These are phyloP conservation scores for Larimichthys crocea DNA, from an alignment of 2,113 vertebrate genomes.

Conservation along the genomic window DNA sequence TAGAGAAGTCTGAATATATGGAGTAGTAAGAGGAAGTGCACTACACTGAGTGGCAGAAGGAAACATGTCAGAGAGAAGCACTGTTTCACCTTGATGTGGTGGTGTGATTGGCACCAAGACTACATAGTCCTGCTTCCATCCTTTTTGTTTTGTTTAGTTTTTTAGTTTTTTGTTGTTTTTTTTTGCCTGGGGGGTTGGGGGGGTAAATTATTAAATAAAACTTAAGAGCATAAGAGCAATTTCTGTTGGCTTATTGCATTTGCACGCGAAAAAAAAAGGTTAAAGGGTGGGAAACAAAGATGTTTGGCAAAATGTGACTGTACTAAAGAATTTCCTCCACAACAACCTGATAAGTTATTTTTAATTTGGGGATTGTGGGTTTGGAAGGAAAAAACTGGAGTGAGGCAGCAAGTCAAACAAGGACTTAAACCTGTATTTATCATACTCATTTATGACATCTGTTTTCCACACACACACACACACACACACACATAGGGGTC, in stretches of 20 bases:
- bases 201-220: constrained; percentile 80
- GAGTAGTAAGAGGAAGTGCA: constrained; percentile 57
- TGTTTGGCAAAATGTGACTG: constrained; percentile 59
- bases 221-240: constrained; percentile 49
- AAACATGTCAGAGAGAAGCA: constrained; percentile 51
- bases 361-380: constrained; percentile 26
- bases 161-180: constrained; percentile 13
- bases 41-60: constrained; percentile 59
- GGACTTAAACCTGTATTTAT: constrained; percentile 61
- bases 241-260: constrained; percentile 82
- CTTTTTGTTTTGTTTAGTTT: constrained; percentile 35
- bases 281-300: constrained; percentile 38
- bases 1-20: constrained; percentile 40
- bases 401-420: constrained; percentile 51
- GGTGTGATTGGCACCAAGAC: constrained; percentile 55
- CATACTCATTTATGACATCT: constrained; percentile 30
- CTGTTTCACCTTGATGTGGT: constrained; percentile 64
- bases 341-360: constrained; percentile 40
- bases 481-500: constrained; percentile 24
- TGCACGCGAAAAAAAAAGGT: constrained; percentile 76
- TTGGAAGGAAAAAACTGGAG: constrained; percentile 24
- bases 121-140: constrained; percentile 69
- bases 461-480: constrained; percentile 42
- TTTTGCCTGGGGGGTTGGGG: constrained; percentile 26
- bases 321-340: constrained; percentile 48